A percentile compares a stretch with the other conserved stretches of the same genome.
These are phyloP conservation scores for Cryptoblepharus egeriae DNA, from an alignment of 2,797 vertebrate species.

Conservation along the genomic window DNA sequence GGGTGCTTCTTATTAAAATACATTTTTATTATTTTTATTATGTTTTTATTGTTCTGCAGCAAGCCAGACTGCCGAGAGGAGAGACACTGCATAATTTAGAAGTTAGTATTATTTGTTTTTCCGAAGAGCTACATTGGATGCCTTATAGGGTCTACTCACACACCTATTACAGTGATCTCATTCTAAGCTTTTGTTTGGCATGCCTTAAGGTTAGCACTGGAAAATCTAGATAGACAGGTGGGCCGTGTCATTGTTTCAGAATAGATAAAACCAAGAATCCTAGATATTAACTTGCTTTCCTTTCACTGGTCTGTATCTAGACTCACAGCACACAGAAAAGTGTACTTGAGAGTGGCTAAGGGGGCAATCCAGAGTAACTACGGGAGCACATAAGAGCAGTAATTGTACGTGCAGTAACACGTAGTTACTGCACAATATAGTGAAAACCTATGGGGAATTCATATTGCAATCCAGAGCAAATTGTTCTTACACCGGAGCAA, in stretches of 20 bases:
- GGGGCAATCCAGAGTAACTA: too few species aligned
- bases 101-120: constrained; percentile 54
- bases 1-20: constrained; percentile 36
- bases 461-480: too few species aligned
- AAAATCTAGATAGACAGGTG: constrained; percentile 33
- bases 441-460: too few species aligned
- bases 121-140: constrained; percentile 70
- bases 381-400: too few species aligned
- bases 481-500: too few species aligned
- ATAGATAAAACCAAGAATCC: neutral
- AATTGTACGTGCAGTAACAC: too few species aligned
- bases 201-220: constrained; percentile 13
- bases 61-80: constrained; percentile 17
- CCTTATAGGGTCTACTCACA: constrained; percentile 69
- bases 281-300: neutral
- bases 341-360: too few species aligned
- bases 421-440: too few species aligned
- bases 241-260: neutral
- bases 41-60: constrained; percentile 41
- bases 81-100: constrained; percentile 44
- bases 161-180: constrained; percentile 62
- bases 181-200: constrained; percentile 68
- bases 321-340: neutral
- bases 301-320: neutral
- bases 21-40: constrained; percentile 23